These are phyloP conservation scores for Cryptoprocta ferox DNA, from an alignment of 2,797 vertebrate genomes.

Conservation along the genomic window DNA sequence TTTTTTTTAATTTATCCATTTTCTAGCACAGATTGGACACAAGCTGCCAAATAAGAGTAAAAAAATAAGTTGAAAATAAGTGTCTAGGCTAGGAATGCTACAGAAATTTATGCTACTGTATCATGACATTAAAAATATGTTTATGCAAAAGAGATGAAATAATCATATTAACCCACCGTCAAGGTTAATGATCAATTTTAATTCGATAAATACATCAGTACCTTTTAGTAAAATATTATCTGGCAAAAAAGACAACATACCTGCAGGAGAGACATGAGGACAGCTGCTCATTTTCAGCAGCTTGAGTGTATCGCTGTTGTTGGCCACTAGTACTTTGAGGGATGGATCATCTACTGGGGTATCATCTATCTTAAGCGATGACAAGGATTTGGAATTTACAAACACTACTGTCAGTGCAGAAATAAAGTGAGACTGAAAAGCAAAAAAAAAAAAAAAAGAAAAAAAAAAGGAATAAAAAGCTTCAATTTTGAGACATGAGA, in stretches of 20 bases:
- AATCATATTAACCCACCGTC: background rate
- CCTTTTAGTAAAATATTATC: conserved; percentile 12
- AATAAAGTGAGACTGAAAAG: conserved; percentile 96
- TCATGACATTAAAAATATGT: conserved; percentile 17
- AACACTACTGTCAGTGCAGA: conserved; percentile 99
- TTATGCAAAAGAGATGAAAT: background rate
- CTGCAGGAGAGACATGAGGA: conserved; percentile 98
- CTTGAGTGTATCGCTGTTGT: conserved; percentile 97
- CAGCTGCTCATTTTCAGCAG: conserved; percentile 99
- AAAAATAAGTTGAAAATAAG: conserved; percentile 41
- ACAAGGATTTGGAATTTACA: conserved; percentile 98
- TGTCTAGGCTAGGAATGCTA: background rate
- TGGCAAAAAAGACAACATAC: conserved; percentile 83
- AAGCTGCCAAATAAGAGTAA: background rate
- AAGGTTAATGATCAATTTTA: conserved; percentile 18
- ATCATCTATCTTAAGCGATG: conserved; percentile 98
- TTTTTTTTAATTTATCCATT: background rate
- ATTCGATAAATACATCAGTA: background rate
- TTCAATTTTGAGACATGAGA: conserved; percentile 52
- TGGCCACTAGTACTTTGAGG: conserved; percentile 96
- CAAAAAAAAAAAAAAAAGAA: conserved; percentile 58
- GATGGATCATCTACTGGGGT: conserved; percentile 99
- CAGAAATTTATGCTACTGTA: conserved; percentile 19
- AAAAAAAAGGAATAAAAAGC: conserved; percentile 33
- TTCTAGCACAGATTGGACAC: background rate